Evolutionary conservation across 2,888 invertebrate genomes (phyloP), one percentile per base, ranked within the genome.

Genomic region (Pecten maximus): DNA sequence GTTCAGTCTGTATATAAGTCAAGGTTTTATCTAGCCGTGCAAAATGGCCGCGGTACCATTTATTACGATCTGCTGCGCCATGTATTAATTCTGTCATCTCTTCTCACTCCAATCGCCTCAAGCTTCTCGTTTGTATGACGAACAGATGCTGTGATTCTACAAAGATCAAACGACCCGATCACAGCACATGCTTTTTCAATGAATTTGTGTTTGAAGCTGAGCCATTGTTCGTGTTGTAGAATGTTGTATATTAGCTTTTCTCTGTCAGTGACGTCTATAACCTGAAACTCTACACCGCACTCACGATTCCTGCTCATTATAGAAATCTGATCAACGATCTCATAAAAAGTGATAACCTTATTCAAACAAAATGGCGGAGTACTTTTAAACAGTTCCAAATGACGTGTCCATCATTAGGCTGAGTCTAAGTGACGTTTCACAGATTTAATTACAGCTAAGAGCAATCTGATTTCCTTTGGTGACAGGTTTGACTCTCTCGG

Each of bases 401-500:
- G 74, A 74, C 4, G 28, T 28, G 28, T 74, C 74, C 74, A 35
- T 74, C 74, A 74, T 74, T 35, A 74, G 28, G 28, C 28, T 35
- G 74, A 74, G 28, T 35, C 35, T 74, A 74, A 74, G 74, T 74
- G 74, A 74, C 74, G 28, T 74, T 74, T 74, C 35, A 74, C 28
- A 74, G 74, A 74, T 74, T 74, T 74, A 74, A 74, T 74, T 28
- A 74, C 74, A 74, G 28, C 74, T 74, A 74, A 74, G 74, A 74
- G 28, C 35, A 74, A 74, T 74, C 74, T 74, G 74, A 74, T 74
- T 74, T 74, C 28, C 35, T 74, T 74, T 74, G 35, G 74, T 74
- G 74, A 74, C 74, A 74, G 15, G 35, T 28, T 74, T 35, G 35
- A 28, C 23, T 35, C 74, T 15, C 74, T 74, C 10, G 74, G 35